Conservation (phyloP, 2,888 invertebrate species). For the Leptinotarsa peninsularis region DNA sequence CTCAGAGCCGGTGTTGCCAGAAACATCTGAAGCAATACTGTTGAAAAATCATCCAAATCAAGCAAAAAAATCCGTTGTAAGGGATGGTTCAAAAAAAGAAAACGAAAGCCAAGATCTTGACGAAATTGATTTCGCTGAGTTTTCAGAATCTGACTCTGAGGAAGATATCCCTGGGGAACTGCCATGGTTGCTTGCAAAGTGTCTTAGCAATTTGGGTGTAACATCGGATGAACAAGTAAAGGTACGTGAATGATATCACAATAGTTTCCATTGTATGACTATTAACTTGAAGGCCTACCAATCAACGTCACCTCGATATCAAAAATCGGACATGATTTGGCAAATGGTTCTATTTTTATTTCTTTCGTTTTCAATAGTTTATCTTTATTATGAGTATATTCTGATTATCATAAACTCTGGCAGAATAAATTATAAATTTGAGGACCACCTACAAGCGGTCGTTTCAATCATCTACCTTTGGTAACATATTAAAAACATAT, state of each 20-base stretch:
- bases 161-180: slow-evolving; percentile 45
- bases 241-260: not conserved
- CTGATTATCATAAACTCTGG: too few relatives aligned
- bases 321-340: too few relatives aligned
- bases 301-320: too few relatives aligned
- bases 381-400: too few relatives aligned
- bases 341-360: too few relatives aligned
- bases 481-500: too few relatives aligned
- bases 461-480: too few relatives aligned
- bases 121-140: slow-evolving; percentile 62
- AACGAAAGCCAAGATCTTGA: slow-evolving; percentile 43
- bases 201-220: slow-evolving; percentile 70
- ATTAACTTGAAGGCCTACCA: too few relatives aligned
- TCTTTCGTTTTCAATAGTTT: too few relatives aligned
- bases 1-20: slow-evolving; percentile 73
- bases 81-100: slow-evolving; percentile 11
- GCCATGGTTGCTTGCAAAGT: slow-evolving; percentile 74
- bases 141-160: slow-evolving; percentile 62
- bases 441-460: too few relatives aligned
- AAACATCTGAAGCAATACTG: slow-evolving; percentile 69
- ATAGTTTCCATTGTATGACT: not conserved
- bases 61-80: slow-evolving; percentile 6
- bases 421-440: too few relatives aligned
- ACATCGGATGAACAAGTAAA: slow-evolving; percentile 25
- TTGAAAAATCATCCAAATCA: slow-evolving; percentile 58